Evolutionary conservation across 2,113 vertebrate species (phyloP).

Genomic region (Ascaphus truei): DNA sequence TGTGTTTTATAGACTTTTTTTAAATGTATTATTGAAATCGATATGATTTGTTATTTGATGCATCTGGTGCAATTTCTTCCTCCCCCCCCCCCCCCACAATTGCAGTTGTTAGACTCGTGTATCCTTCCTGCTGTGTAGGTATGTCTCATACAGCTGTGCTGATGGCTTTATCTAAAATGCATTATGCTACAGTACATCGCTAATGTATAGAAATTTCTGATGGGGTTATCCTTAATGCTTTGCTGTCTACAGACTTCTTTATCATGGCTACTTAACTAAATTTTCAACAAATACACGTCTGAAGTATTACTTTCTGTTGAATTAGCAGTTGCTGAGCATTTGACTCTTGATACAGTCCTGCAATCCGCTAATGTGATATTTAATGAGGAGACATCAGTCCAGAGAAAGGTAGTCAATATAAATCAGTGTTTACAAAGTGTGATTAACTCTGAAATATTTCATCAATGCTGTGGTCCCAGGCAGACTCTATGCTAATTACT

Average conservation of each 20-base stretch:
- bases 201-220: not conserved
- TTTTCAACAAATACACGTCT: slow-evolving; percentile 54
- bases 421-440: slow-evolving; percentile 98
- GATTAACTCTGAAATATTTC: slow-evolving; percentile 96
- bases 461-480: slow-evolving; percentile 76
- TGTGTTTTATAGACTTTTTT: too few relatives aligned
- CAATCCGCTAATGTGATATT: slow-evolving; percentile 89
- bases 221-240: slow-evolving; percentile 37
- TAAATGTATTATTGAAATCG: too few relatives aligned
- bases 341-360: slow-evolving; percentile 68
- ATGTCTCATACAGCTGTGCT: too few relatives aligned
- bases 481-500: slow-evolving; percentile 81
- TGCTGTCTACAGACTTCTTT: slow-evolving; percentile 32
- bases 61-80: too few relatives aligned
- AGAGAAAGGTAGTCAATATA: slow-evolving; percentile 97
- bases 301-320: slow-evolving; percentile 69
- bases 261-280: slow-evolving; percentile 47
- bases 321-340: slow-evolving; percentile 70
- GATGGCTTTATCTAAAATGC: not conserved
- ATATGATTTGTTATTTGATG: too few relatives aligned
- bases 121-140: too few relatives aligned
- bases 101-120: too few relatives aligned
- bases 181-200: not conserved
- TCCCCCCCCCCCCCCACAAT: too few relatives aligned
- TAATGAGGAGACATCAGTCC: slow-evolving; percentile 97